Conservation (phyloP, 2,797 vertebrate genomes). For the Enteromius unitaeniatus region DNA sequence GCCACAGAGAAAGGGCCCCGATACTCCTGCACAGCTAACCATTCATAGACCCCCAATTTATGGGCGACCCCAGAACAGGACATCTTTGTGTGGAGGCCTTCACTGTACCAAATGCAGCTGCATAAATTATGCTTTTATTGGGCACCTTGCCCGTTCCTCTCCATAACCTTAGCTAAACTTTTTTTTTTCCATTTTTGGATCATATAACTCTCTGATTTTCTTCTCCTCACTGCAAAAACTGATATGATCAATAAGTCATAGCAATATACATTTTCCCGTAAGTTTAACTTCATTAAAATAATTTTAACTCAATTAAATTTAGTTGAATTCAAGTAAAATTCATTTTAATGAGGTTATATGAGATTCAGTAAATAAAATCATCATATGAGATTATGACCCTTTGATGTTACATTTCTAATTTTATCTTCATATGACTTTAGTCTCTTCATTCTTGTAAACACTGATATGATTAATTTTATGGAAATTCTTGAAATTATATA, state of each 20-base stretch:
- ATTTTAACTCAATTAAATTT: background rate
- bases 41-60: conserved; percentile 73
- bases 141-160: conserved; percentile 57
- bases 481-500: background rate
- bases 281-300: background rate
- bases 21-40: conserved; percentile 68
- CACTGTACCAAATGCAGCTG: conserved; percentile 60
- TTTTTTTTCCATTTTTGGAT: conserved; percentile 45
- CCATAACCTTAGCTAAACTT: conserved; percentile 42
- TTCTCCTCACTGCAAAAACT: background rate
- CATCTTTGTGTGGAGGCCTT: conserved; percentile 70
- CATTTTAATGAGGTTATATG: background rate
- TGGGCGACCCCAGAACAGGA: conserved; percentile 65
- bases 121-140: conserved; percentile 74
- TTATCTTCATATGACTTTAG: background rate
- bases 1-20: conserved; percentile 7
- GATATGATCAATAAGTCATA: background rate
- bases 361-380: background rate
- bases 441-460: background rate
- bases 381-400: background rate
- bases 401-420: background rate
- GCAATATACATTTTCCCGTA: background rate
- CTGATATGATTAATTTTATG: background rate
- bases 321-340: background rate
- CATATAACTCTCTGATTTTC: background rate